phyloP scores from a whole-genome alignment of 2,797 vertebrate species.

The Tangara arthus region DNA sequence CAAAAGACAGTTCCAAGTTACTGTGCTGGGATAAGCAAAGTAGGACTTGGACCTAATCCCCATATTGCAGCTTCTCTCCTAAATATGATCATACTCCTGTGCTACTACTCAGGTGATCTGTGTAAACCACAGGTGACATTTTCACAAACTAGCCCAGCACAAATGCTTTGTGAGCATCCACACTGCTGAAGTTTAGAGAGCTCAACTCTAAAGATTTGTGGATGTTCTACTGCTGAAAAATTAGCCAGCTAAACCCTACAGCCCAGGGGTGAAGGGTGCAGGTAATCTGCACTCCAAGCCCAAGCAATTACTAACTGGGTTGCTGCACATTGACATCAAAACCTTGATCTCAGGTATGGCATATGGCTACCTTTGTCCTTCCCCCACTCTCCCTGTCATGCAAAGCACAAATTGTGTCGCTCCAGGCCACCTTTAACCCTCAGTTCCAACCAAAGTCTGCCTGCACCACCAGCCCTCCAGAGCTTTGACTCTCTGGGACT shows the following conservation, averaged over 20 bases:
- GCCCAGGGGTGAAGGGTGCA: background rate
- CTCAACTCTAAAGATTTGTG: background rate
- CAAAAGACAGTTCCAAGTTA: background rate
- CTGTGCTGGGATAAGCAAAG: background rate
- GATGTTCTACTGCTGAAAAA: background rate
- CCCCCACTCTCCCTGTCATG: background rate
- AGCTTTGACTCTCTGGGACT: background rate
- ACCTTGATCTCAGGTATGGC: background rate
- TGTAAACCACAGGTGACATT: background rate
- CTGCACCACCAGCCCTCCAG: no score
- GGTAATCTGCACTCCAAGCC: background rate
- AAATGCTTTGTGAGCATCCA: background rate
- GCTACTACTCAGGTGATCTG: background rate
- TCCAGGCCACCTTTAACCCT: background rate
- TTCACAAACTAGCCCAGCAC: background rate
- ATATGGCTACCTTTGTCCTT: background rate
- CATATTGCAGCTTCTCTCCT: background rate
- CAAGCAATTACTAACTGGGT: background rate
- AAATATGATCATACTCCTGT: background rate
- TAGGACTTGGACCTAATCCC: background rate
- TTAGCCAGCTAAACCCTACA: background rate
- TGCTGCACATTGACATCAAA: background rate
- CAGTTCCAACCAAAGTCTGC: background rate
- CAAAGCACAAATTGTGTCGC: background rate
- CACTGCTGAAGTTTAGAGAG: accelerated